A percentile compares a stretch with the other conserved stretches of the same genome.
These are phyloP conservation scores for Lophotis ruficrista DNA, from an alignment of 2,113 vertebrate genomes.

Conservation along the genomic window DNA sequence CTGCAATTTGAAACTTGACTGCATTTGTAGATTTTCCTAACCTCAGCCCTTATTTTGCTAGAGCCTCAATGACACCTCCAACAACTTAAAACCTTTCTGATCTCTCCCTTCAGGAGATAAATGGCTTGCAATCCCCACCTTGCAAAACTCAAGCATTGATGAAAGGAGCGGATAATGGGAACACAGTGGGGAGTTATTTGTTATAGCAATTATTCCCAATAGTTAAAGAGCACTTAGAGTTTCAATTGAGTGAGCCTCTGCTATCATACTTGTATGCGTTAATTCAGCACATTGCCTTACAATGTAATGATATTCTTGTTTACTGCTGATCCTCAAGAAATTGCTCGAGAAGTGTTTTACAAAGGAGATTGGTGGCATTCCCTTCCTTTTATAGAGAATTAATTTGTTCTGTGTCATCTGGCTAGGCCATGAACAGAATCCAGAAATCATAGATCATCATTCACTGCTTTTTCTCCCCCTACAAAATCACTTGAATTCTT, in stretches of 20 bases:
- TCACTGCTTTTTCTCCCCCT: rapidly evolving
- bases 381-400: not conserved
- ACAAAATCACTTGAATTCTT: not conserved
- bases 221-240: not conserved
- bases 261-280: not conserved
- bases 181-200: not conserved
- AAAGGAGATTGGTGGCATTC: not conserved
- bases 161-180: not conserved
- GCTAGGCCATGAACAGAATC: not conserved
- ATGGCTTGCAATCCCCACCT: not conserved
- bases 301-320: not conserved
- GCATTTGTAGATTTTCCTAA: constrained; percentile 18
- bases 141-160: not conserved
- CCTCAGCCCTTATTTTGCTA: constrained; percentile 1
- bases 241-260: not conserved
- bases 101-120: constrained; percentile 17
- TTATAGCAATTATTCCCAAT: not conserved
- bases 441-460: not conserved
- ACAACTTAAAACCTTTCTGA: constrained; percentile 16
- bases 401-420: not conserved
- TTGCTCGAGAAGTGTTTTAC: not conserved
- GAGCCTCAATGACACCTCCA: not conserved
- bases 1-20: constrained; percentile 1
- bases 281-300: not conserved
- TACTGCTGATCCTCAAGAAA: not conserved